A percentile compares a stretch with the other conserved stretches of the same genome.
These are phyloP conservation scores for Anisognathus igniventris DNA, from an alignment of 2,797 vertebrate genomes.

Conservation along the genomic window DNA sequence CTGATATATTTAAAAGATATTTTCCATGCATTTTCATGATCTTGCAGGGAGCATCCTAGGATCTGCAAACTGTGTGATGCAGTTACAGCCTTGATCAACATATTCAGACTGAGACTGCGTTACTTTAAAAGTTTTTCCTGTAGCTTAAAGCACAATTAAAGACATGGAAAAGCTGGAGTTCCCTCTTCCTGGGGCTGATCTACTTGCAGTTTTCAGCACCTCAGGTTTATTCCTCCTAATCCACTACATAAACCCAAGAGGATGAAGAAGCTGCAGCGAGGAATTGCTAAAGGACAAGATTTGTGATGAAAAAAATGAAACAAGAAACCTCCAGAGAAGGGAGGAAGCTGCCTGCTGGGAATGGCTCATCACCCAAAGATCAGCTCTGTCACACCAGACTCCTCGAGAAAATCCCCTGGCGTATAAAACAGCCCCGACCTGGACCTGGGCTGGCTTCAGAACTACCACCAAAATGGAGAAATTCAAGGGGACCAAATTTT, in stretches of 20 bases:
- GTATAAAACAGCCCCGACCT: neutral
- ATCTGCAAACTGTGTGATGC: neutral
- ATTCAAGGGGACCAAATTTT: neutral
- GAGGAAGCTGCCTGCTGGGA: neutral
- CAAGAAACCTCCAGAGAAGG: neutral
- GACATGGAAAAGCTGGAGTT: neutral
- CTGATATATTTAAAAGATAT: neutral
- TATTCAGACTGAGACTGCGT: neutral
- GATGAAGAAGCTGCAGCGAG: neutral
- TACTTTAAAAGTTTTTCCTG: neutral
- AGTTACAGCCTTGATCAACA: neutral
- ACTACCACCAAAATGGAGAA: neutral
- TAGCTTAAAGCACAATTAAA: neutral
- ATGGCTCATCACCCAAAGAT: neutral
- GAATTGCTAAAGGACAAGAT: neutral
- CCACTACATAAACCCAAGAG: neutral
- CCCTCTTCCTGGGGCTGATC: neutral
- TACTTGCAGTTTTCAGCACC: neutral
- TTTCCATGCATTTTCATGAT: neutral
- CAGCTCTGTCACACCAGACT: neutral
- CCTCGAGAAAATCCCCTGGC: neutral
- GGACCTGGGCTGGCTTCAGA: neutral
- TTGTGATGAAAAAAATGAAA: neutral
- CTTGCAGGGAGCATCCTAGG: neutral
- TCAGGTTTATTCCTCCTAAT: constrained; percentile 1